Conservation (phyloP, 2,888 invertebrate species). For the Plutella xylostella region DNA sequence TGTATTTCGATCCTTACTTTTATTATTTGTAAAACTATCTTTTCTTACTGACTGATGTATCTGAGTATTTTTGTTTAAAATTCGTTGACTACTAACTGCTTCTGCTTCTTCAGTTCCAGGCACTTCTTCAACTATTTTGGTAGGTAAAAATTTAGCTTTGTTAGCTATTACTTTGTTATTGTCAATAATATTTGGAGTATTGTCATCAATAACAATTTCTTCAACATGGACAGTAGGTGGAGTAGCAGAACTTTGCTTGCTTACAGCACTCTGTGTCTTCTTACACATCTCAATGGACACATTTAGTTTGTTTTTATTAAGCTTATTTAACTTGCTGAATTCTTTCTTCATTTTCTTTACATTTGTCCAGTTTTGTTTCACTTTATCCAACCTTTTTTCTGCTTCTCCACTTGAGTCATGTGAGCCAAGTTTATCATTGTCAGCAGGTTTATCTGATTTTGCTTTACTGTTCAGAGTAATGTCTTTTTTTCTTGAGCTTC, state of each 20-base stretch:
- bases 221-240: not conserved
- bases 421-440: constrained; percentile 27
- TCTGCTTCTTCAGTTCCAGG: not conserved
- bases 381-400: constrained; percentile 32
- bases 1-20: not conserved
- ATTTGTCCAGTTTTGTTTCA: constrained; percentile 49
- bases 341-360: constrained; percentile 59
- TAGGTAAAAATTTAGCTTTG: not conserved
- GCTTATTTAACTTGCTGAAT: constrained; percentile 50
- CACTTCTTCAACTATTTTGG: too few relatives aligned
- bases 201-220: constrained; percentile 34
- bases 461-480: constrained; percentile 23
- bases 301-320: constrained; percentile 51
- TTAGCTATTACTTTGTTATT: not conserved
- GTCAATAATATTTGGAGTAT: constrained; percentile 25
- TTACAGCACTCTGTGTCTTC: constrained; percentile 31
- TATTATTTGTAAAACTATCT: not conserved
- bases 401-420: constrained; percentile 30
- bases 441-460: constrained; percentile 17
- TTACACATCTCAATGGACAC: constrained; percentile 58
- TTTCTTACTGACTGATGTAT: not conserved
- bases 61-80: not conserved
- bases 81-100: not conserved
- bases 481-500: constrained; percentile 47
- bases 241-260: constrained; percentile 4